Evolutionary conservation across 2,113 vertebrate species (phyloP), one percentile per base, ranked within the genome.

Genomic region (Anhinga anhinga): DNA sequence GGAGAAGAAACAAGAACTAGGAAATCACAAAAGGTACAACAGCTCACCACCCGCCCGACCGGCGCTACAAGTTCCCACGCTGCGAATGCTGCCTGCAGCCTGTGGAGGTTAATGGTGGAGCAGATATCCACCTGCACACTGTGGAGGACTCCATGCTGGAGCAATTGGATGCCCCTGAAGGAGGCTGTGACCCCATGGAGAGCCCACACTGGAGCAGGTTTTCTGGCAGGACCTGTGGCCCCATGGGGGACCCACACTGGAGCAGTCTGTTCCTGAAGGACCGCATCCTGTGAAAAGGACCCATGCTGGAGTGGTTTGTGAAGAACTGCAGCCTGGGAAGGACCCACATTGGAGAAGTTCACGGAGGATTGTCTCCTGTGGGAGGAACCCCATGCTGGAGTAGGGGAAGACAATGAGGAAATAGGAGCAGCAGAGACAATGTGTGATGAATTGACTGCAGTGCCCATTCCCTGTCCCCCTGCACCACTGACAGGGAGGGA

Each of bases 211-310:
- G 20, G 34, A 59, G 56, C 20, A 59, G 20, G 21, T 5, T 5
- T n/a, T 21, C 34, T 34, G 32, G 8, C 56, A 59, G 34, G 34
- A 59, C 21, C 8, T 59, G 56, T 59, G 56, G 14, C 5, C 6
- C 16, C 2, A 1, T n/a, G 44, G 14, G 40, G 20, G 34, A 44
- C 44, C 26, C 20, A 25, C 0, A 1, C 26, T 49, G 56, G 11
- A 49, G 23, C 13, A 65, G 49, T 67, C 11, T 34, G 18, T 7
- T 62, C 10, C 65, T 32, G 63, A 66, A 66, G 42, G 30, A 66
- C 42, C 34, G 63, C 25, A 62, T 11, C 25, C 19, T 2, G 1
- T 13, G 16, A 53, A 15, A 76, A n/a, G 36, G 20, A n/a, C 36
- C 13, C 34, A 78, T 3, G 2, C 32, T 62, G 55, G 14, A 61